Conservation (phyloP, 2,797 vertebrate species). For the Nyctalus aviator region DNA sequence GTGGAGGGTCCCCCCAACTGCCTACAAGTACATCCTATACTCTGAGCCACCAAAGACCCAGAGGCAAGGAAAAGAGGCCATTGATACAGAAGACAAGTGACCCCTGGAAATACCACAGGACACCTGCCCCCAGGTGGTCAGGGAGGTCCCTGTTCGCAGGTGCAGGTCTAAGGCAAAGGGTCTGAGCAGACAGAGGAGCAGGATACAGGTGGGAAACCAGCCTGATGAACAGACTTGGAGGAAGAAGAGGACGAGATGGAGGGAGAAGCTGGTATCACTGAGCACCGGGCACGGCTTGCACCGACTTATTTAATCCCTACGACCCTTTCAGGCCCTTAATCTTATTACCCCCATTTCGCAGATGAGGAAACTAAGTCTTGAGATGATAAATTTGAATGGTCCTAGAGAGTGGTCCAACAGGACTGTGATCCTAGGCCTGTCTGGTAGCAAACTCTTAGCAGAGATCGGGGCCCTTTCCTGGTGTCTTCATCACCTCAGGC, state of each 20-base stretch:
- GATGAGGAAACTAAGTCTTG: not conserved
- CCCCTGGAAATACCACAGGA: not conserved
- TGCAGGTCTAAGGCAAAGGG: not conserved
- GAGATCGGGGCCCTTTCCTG: not conserved
- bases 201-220: not conserved
- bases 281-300: too few species aligned
- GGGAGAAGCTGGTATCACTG: not conserved
- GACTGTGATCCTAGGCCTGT: not conserved
- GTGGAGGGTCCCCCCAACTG: not conserved
- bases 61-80: not conserved
- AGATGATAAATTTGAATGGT: not conserved
- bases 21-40: not conserved
- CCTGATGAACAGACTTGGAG: not conserved
- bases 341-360: not conserved
- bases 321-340: not conserved
- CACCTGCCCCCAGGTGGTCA: accelerated
- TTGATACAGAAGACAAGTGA: not conserved
- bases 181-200: not conserved
- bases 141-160: not conserved
- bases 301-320: not conserved
- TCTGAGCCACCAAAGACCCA: not conserved
- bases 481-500: not conserved
- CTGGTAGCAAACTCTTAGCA: not conserved
- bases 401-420: not conserved
- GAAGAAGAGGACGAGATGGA: not conserved